Evolutionary conservation across 2,888 invertebrate species (phyloP), one percentile per base, ranked within the genome.

Genomic region (Harpalus rufipes): DNA sequence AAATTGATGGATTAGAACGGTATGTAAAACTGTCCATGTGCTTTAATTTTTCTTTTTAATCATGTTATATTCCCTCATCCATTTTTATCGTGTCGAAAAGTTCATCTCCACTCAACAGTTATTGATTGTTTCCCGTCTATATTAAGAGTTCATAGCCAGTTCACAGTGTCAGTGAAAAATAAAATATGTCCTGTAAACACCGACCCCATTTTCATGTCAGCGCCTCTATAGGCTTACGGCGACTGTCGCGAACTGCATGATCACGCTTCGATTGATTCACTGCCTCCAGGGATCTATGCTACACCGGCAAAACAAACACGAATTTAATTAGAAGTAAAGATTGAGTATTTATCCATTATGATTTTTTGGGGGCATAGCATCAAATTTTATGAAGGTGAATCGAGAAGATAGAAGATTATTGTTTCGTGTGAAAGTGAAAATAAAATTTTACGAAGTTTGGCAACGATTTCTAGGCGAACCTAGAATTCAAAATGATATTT

Each of bases 271-370:
- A 63, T 63, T 63, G 63, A 25, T 63, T 25, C 21, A 10, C 12
- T 4, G 16, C 18, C 63, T 21, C 21, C 10, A 12, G 63, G 63
- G 63, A 63, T 25, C 21, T 25, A 25, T 21, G 63, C 21, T 63
- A 63, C 63, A 63, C 25, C 25, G 12, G 25, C 18, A 63, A 18
- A 63, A 21, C 21, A 21, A 63, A 63, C 63, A 63, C 18, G 63
- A 63, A 63, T 63, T 63, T 63, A 63, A 63, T 63, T 63, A 63
- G 16, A 63, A 63, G 25, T 61, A 61, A 21, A 63, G 18, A 12
- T 10, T 0, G 12, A 18, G 12, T 63, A 21, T 25, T 63, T 63
- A 63, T 1, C 63, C 12, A 25, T 63, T 63, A 63, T 63, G 18
- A 63, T 21, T 63, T 63, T 63, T 63, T 7, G 8, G 18, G 8